Percentiles rank a stretch among this genome's conserved stretches.
These are phyloP conservation scores for Neogale vison DNA, from an alignment of 2,113 vertebrate species.

Conservation along the genomic window DNA sequence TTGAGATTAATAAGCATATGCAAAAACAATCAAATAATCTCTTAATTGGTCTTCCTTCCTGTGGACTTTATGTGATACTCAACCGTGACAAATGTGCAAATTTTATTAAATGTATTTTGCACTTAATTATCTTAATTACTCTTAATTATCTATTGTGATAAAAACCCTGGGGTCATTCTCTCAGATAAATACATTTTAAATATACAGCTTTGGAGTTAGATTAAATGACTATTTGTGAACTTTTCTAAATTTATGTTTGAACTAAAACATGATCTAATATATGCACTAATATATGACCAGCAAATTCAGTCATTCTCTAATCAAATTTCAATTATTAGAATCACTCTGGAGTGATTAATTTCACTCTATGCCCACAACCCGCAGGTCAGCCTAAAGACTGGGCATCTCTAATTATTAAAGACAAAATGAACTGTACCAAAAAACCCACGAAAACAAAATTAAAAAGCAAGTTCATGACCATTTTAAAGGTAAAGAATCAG, in stretches of 20 bases:
- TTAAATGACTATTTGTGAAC: neutral
- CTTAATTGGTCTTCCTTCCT: constrained; percentile 8
- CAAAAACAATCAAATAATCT: neutral
- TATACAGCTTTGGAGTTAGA: neutral
- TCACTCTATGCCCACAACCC: neutral
- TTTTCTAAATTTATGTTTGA: neutral
- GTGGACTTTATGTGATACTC: neutral
- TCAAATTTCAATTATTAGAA: neutral
- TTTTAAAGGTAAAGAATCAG: neutral
- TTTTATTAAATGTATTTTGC: neutral
- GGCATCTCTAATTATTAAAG: neutral
- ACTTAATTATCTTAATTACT: neutral
- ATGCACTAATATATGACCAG: neutral
- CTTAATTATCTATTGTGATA: neutral
- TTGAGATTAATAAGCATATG: neutral
- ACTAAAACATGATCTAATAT: neutral
- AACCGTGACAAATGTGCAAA: neutral
- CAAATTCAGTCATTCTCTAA: neutral
- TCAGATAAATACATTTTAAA: neutral
- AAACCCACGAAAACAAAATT: neutral
- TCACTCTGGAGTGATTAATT: neutral
- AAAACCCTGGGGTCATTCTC: neutral
- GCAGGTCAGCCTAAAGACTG: too few relatives aligned
- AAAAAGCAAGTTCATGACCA: neutral
- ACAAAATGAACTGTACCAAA: neutral